phyloP scores from a whole-genome alignment of 2,888 invertebrate genomes.

The Aricia artaxerxes region DNA sequence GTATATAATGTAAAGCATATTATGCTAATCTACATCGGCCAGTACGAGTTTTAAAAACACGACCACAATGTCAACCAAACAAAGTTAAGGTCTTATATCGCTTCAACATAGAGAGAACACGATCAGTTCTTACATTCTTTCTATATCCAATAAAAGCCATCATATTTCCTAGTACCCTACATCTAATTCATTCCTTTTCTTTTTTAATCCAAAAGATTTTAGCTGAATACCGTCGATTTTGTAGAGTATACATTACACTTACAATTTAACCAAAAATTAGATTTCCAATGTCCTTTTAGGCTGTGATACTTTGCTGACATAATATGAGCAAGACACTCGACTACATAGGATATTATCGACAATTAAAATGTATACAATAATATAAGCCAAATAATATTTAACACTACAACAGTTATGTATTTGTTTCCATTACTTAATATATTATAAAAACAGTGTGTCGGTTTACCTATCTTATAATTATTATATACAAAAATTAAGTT shows the following conservation, averaged over 20 bases:
- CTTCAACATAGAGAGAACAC: conserved; percentile 61
- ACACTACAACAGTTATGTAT: conserved; percentile 75
- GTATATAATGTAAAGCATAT: conserved; percentile 59
- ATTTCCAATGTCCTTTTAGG: conserved; percentile 13
- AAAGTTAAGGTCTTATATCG: conserved; percentile 37
- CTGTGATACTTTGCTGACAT: conserved; percentile 19
- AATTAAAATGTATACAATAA: conserved; percentile 55
- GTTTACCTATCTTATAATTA: conserved; percentile 72
- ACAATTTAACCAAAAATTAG: not conserved
- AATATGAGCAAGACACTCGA: conserved; percentile 17
- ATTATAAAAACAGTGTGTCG: conserved; percentile 78
- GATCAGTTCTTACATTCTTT: conserved; percentile 48
- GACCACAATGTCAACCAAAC: conserved; percentile 49
- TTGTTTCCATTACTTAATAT: conserved; percentile 72
- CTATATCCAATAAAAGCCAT: conserved; percentile 58
- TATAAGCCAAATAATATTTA: conserved; percentile 72
- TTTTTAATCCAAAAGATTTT: conserved; percentile 35
- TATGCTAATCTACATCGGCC: conserved; percentile 66
- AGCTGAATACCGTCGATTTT: not conserved
- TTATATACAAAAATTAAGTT: conserved; percentile 76
- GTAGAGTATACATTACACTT: conserved; percentile 1
- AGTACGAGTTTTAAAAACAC: conserved; percentile 53
- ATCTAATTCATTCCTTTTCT: conserved; percentile 58
- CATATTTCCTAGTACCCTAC: conserved; percentile 53
- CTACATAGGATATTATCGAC: conserved; percentile 35